Evolutionary conservation across 2,113 vertebrate genomes (phyloP), one percentile per base, ranked within the genome.

Genomic region (Cyanoliseus patagonus): DNA sequence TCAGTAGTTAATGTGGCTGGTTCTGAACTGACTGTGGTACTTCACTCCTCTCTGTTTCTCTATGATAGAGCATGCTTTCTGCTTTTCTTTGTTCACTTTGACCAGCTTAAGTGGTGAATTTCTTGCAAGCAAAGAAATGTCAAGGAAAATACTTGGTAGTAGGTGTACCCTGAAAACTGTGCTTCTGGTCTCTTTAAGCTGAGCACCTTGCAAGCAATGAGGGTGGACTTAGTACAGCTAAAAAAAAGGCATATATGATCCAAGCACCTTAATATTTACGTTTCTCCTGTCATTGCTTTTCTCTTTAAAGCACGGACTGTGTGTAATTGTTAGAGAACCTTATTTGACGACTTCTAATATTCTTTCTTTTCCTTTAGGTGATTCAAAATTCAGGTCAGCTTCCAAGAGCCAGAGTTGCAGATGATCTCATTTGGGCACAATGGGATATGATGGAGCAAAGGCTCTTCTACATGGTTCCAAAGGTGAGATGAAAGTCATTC

Each of bases 381-480:
- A 98, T 99, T 97, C 96, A 97, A 66, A 98, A 98, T 97, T 97
- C 98, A 2, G 98, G 98, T 86, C 97, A 96, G 49, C 97, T 99
- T 96, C 97, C 97, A 83, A 99, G 96, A 98, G 97, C 98, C 89
- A 98, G 97, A 96, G 97, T 99, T 90, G 98, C 93, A 14, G 99
- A 99, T 92, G 99, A 99, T 86, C 97, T 99, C 74, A 91, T 98
- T 90, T 99, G 99, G 99, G 98, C 98, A 81, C 99, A 99, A 77
- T 99, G 99, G 99, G 99, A 99, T 93, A 98, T 97, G 94, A 94
- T 98, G 86, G 97, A 98, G 33, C 99, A 99, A 92, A 99, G 99
- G 89, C 97, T 99, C 25, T 99, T 99, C 97, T 99, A 98, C 95
- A 96, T 99, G 96, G 96, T 98, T 19, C 90, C 95, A 51, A 98